Evolutionary conservation across 2,797 vertebrate species (phyloP), one percentile per base, ranked within the genome.

Genomic region (Silurus aristotelis): DNA sequence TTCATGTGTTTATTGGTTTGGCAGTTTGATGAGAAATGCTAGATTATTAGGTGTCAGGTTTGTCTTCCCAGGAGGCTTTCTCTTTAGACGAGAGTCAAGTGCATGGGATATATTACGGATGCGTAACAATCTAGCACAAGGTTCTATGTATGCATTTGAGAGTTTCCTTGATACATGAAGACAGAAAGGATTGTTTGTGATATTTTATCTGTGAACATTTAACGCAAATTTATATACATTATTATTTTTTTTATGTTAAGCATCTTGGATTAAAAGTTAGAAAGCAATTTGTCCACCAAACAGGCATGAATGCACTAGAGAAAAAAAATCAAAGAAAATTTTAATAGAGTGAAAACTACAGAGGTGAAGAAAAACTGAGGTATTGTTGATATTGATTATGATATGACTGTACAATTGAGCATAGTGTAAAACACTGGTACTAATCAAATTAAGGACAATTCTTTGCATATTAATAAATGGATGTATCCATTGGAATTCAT

Each of bases 21-120:
- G 75, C 17, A 72, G 75, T 87, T 83, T 85, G 76, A 87, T 86
- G 75, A 76, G 80, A 85, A 84, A 83, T 84, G 55, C 67, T 67
- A 84, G 55, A 87, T 79, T 71, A 88, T 87, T 87, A 88, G 71
- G 84, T 88, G 85, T 85, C 87, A 88, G 78, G 27, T 85, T 70
- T 5, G 70, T 85, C 25, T 61, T 85, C 85, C 83, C 64, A 70
- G 46, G n/a, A 78, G 66, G 63, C 67, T 63, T 84, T 83, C 67
- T 70, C 77, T 83, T 75, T 13, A 67, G 80, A 66, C 66, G n/a
- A 46, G 55, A 80, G 80, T 78, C 48, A 71, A 84, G 82, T 71
- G 52, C 72, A 68, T 60, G 68, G 61, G 71, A 31, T 31, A 83
- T 73, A 82, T 79, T 83, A 66, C 66, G 22, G 15, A 61, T 17